Conservation (phyloP, 1,140 invertebrate genomes). For the Cotesia vestalis region DNA sequence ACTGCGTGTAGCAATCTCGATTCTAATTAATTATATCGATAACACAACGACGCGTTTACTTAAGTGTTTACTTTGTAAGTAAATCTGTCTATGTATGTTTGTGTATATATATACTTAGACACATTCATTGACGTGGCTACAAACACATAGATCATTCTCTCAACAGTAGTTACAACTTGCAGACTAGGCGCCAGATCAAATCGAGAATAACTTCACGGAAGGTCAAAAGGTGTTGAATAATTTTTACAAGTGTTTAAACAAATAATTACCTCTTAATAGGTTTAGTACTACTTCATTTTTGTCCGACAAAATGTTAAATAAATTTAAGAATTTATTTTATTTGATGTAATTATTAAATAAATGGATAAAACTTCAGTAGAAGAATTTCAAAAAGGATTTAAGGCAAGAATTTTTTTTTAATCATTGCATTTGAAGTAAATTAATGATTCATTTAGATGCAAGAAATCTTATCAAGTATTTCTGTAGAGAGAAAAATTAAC, state of each 20-base stretch:
- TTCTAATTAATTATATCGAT: slow-evolving; percentile 42
- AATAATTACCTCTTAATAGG: too few species aligned
- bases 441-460: too few species aligned
- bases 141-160: too few species aligned
- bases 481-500: not conserved
- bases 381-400: too few species aligned
- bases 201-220: slow-evolving; percentile 22
- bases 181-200: slow-evolving; percentile 31
- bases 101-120: not conserved
- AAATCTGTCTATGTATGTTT: not conserved
- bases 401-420: too few species aligned
- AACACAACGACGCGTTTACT: slow-evolving; percentile 32
- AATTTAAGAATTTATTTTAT: too few species aligned
- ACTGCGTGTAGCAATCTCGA: slow-evolving; percentile 40
- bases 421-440: too few species aligned
- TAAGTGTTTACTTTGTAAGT: slow-evolving; percentile 13
- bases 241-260: slow-evolving; percentile 2
- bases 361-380: too few species aligned
- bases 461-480: not conserved
- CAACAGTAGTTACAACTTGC: slow-evolving; percentile 7
- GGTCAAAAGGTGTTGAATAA: not conserved
- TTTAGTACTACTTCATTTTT: too few species aligned
- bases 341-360: too few species aligned
- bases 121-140: too few species aligned
- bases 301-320: too few species aligned